Evolutionary conservation across 2,113 vertebrate genomes (phyloP), one percentile per base, ranked within the genome.

Genomic region (Lamprotornis superbus): DNA sequence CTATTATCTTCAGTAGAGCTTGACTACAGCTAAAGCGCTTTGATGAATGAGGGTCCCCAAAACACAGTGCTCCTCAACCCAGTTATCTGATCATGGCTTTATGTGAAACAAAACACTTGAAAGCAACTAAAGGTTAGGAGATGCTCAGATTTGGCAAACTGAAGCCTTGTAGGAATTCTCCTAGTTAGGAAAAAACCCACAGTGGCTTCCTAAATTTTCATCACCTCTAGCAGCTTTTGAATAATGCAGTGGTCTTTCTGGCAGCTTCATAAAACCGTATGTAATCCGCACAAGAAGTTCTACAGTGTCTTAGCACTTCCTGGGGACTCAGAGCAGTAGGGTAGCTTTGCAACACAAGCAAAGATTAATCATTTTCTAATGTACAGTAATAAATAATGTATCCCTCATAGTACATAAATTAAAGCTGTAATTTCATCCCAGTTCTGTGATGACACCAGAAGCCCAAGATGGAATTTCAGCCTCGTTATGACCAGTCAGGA

Each of bases 401-500:
- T 94, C 76, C 92, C 83, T 53, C 94, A 95, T 94, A 96, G 96
- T 96, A 92, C 90, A 91, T 91, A 81, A 97, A 97, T 97, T 97
- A 96, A 95, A 96, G 88, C 90, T 98, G 96, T 96, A 97, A 98
- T 97, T 97, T 93, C 96, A 97, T 96, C 95, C 87, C 28, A 6
- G 85, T 96, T 95, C 94, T 97, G 85, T 84, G 87, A 97, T 97
- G 97, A 97, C 96, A 98, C 79, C 71, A 87, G 84, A 95, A 92
- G 77, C 95, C 84, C 69, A 88, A 96, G 97, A 97, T 98, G 97
- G 95, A 97, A 98, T 98, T 98, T 97, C 97, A 97, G 82, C 65
- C 97, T 96, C 35, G n/a, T 96, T 91, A 93, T 83, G 94, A 95
- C 92, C 81, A 94, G 74, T 97, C 86, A 93, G 69, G 50, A 89